phyloP scores from a whole-genome alignment of 2,113 vertebrate genomes.

The Actenoides hombroni region DNA sequence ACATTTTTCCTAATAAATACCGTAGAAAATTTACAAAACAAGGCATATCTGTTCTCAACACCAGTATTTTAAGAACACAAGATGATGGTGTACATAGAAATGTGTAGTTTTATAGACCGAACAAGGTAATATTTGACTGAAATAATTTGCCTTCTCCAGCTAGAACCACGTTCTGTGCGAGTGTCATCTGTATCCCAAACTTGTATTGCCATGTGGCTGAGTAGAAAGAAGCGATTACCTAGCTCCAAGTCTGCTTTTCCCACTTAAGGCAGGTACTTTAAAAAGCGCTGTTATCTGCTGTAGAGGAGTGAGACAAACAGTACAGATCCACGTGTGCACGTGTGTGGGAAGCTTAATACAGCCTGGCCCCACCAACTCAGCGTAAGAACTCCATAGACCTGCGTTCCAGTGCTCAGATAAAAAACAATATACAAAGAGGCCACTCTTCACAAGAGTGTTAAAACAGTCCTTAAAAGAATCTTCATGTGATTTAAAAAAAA shows the following conservation, averaged over 20 bases:
- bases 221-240: conserved; percentile 17
- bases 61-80: conserved; percentile 59
- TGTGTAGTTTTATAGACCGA: conserved; percentile 18
- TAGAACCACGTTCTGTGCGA: conserved; percentile 42
- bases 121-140: conserved; percentile 29
- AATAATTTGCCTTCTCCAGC: conserved; percentile 70
- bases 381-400: conserved; percentile 65
- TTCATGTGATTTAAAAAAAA: conserved; percentile 72
- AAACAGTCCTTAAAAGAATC: conserved; percentile 74
- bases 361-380: conserved; percentile 53
- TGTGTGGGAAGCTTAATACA: conserved; percentile 33
- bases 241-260: conserved; percentile 47
- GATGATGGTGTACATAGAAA: conserved; percentile 60
- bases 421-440: conserved; percentile 70
- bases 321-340: conserved; percentile 39
- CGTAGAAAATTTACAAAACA: conserved; percentile 78
- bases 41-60: conserved; percentile 70
- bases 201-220: conserved; percentile 32
- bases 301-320: conserved; percentile 56
- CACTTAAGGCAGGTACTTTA: conserved; percentile 55
- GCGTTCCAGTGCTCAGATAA: conserved; percentile 90
- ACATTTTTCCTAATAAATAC: conserved; percentile 79
- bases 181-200: conserved; percentile 37
- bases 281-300: conserved; percentile 33
- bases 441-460: conserved; percentile 71